Percentiles rank a stretch among this genome's conserved stretches.
Conservation (phyloP, 2,113 vertebrate species). For the Apteryx owenii region DNA sequence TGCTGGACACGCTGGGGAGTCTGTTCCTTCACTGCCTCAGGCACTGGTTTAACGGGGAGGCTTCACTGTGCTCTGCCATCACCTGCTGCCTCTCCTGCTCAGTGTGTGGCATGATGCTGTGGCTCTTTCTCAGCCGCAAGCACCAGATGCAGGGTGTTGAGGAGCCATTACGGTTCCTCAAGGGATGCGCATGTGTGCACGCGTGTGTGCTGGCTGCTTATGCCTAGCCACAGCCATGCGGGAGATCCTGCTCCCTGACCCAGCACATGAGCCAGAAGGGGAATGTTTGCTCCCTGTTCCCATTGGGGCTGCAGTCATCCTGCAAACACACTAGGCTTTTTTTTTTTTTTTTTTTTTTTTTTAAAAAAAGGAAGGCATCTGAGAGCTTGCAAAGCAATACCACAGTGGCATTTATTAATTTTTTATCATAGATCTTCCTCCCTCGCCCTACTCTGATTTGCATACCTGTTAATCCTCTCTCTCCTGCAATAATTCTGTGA, state of each 20-base stretch:
- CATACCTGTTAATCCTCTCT: conserved; percentile 57
- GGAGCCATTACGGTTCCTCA: background rate
- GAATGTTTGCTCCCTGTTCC: background rate
- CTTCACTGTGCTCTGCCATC: background rate
- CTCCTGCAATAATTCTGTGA: conserved; percentile 53
- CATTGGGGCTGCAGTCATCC: background rate
- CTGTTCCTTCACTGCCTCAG: accelerated
- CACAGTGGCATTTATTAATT: conserved; percentile 32
- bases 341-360: no score
- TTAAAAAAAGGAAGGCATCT: background rate
- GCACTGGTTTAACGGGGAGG: background rate
- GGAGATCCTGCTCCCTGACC: background rate
- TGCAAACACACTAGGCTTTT: background rate
- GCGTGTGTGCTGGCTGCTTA: background rate
- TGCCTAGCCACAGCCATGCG: background rate
- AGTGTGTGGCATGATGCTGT: background rate
- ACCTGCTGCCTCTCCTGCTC: background rate
- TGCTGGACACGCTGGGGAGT: background rate
- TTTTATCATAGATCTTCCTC: conserved; percentile 32
- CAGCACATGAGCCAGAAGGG: background rate
- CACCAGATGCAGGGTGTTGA: accelerated
- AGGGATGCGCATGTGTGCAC: no score
- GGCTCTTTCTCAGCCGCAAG: background rate
- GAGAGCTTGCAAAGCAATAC: conserved; percentile 1
- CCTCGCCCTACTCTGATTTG: conserved; percentile 16